Evolutionary conservation across 2,888 invertebrate species (phyloP), one percentile per base, ranked within the genome.

Genomic region (Amphimallon solstitiale): DNA sequence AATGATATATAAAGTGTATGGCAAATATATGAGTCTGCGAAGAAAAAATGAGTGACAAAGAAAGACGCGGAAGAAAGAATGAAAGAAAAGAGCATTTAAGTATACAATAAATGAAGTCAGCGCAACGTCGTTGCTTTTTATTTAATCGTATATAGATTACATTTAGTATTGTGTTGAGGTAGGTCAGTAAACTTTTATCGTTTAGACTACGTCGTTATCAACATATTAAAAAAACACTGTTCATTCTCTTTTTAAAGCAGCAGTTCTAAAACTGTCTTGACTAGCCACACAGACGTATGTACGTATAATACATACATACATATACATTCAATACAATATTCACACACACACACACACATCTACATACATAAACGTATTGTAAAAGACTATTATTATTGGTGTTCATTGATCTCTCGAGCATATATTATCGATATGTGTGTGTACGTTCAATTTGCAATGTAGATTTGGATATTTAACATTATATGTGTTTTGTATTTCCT

Each of bases 181-280:
- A 80, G 80, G 80, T 80, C 80, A 80, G 76, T 78, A 79, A 80
- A 79, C 80, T 78, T 76, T 80, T 80, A 80, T 80, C 80, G 74
- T 74, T 7, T 38, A 54, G 54, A 38, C 54, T 12, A 6, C 37
- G 54, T 54, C 12, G 12, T 54, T 54, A 54, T 54, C 54, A 19
- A 5, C 38, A n/a, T 12, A 34, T 19, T 34, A 54, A 54, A 54
- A 52, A 54, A 52, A 10, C 51, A 19, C 10, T 48, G 19, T 12
- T 12, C 48, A 23, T 17, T 37, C 43, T 35, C 23, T 51, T 48
- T 48, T 48, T 17, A 29, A 12, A 19, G 7, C 51, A 51, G 51
- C n/a, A 35, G 51, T 51, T 29, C 51, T 51, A 17, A 51, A 51
- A 51, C 51, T 7, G 51, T 23, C 29, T 9, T 6, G n/a, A n/a